Conservation (phyloP, 2,888 invertebrate genomes). For the Brachyopa scutellaris region DNA sequence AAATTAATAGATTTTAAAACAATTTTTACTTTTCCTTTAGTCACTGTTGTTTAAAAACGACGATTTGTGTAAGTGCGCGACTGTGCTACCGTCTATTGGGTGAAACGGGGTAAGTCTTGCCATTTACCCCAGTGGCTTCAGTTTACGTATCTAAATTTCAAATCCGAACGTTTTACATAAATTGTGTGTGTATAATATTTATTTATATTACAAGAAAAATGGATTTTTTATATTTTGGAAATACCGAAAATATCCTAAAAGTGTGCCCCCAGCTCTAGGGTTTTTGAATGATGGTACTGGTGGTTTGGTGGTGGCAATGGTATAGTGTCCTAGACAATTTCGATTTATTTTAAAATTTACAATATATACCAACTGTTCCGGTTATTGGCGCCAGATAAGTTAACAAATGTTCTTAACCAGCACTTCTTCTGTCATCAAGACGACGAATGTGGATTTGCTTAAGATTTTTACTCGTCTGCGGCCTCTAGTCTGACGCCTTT, state of each 20-base stretch:
- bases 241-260: conserved; percentile 23
- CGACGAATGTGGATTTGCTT: neutral
- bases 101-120: conserved; percentile 31
- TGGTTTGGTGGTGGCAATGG: conserved; percentile 4
- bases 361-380: conserved; percentile 13
- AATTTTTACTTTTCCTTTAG: conserved; percentile 39
- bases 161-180: conserved; percentile 38
- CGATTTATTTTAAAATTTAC: conserved; percentile 44
- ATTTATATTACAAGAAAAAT: conserved; percentile 53
- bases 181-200: conserved; percentile 24
- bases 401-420: conserved; percentile 1
- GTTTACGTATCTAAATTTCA: conserved; percentile 26
- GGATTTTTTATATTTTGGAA: conserved; percentile 22
- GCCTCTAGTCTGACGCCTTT: conserved; percentile 54
- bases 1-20: conserved; percentile 35
- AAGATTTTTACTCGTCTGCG: neutral
- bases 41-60: conserved; percentile 52
- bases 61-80: conserved; percentile 25
- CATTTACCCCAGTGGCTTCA: conserved; percentile 8
- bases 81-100: too few species aligned
- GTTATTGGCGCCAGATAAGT: conserved; percentile 16
- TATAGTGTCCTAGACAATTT: conserved; percentile 14
- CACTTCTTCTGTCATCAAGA: conserved; percentile 15
- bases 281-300: conserved; percentile 1
- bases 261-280: neutral